These are phyloP conservation scores for Drosophila miranda DNA, from an alignment of 1,140 invertebrate species.

Conservation along the genomic window DNA sequence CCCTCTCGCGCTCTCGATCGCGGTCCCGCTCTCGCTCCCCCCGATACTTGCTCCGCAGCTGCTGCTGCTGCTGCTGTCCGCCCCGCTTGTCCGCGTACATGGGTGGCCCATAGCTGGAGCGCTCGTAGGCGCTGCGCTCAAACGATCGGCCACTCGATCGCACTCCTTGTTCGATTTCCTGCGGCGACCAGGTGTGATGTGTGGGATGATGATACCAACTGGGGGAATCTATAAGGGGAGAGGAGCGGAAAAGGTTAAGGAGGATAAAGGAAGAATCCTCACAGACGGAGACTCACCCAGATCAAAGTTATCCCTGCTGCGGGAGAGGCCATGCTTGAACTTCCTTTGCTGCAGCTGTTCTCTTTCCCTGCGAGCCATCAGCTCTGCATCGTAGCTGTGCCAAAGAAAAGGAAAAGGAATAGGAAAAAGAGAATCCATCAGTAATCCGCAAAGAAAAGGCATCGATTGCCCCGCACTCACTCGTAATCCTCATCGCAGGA, in stretches of 20 bases:
- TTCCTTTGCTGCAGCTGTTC: slow-evolving; percentile 59
- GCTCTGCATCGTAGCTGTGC: slow-evolving; percentile 75
- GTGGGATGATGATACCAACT: slow-evolving; percentile 79
- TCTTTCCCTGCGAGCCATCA: slow-evolving; percentile 65
- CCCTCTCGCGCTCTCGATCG: slow-evolving; percentile 55
- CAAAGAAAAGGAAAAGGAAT: background rate
- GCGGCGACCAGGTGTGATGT: slow-evolving; percentile 81
- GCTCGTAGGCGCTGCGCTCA: slow-evolving; percentile 77
- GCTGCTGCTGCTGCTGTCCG: slow-evolving; percentile 37
- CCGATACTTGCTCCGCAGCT: slow-evolving; percentile 57
- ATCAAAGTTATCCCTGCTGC: slow-evolving; percentile 79
- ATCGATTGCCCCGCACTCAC: slow-evolving; percentile 57
- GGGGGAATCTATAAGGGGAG: slow-evolving; percentile 57
- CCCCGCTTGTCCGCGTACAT: slow-evolving; percentile 78
- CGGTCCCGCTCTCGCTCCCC: slow-evolving; percentile 50
- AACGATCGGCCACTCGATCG: slow-evolving; percentile 59
- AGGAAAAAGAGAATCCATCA: background rate
- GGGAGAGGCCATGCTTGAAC: slow-evolving; percentile 71
- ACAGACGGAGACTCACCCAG: slow-evolving; percentile 43
- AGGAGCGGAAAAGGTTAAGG: no score
- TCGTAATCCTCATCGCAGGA: slow-evolving; percentile 84
- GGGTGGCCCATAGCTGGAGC: slow-evolving; percentile 77
- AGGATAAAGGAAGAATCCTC: background rate
- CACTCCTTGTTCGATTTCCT: slow-evolving; percentile 72
- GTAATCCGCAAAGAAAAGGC: background rate